These are phyloP conservation scores for Alligator mississippiensis DNA, from an alignment of 2,113 vertebrate genomes.

Conservation along the genomic window DNA sequence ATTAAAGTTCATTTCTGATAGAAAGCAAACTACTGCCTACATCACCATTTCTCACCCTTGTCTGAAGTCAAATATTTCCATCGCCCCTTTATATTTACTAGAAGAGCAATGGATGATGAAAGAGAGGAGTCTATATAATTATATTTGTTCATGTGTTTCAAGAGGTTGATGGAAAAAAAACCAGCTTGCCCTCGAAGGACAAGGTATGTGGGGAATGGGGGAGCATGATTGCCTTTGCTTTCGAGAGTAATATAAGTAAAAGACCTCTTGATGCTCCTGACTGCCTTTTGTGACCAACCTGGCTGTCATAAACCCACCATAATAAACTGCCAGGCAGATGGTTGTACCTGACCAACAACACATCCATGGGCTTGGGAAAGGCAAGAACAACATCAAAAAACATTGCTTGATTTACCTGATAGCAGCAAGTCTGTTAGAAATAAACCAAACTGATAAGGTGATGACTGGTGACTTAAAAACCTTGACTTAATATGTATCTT, in stretches of 20 bases:
- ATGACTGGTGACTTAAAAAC: background rate
- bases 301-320: background rate
- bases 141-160: background rate
- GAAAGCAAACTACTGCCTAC: background rate
- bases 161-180: constrained; percentile 39
- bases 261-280: constrained; percentile 32
- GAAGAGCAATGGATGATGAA: background rate
- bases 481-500: background rate
- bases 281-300: constrained; percentile 47
- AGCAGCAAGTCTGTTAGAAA: background rate
- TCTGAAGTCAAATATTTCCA: constrained; percentile 36
- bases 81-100: background rate
- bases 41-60: constrained; percentile 6
- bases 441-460: background rate
- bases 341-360: background rate
- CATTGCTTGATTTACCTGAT: background rate
- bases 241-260: constrained; percentile 57
- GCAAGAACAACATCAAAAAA: constrained; percentile 15
- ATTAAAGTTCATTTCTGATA: constrained; percentile 1
- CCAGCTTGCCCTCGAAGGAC: constrained; percentile 31
- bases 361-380: background rate
- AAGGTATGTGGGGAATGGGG: constrained; percentile 16
- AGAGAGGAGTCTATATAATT: background rate
- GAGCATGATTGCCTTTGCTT: constrained; percentile 8
- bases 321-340: constrained; percentile 11